phyloP scores from a whole-genome alignment of 2,888 invertebrate species.

The Biston stratarius region DNA sequence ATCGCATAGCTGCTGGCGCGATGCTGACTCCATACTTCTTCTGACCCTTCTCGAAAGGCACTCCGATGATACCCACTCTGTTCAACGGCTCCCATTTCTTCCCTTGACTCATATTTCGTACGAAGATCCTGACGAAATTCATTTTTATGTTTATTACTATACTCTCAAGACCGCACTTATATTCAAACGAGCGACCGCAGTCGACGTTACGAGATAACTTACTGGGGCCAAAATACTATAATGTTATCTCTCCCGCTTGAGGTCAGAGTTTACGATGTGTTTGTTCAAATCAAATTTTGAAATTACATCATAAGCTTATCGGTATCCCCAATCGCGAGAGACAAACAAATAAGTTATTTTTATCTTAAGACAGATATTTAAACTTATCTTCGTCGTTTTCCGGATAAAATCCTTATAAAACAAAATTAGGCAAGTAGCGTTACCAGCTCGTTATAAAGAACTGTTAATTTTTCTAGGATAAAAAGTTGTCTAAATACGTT shows the following conservation, averaged over 20 bases:
- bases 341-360: conserved; percentile 25
- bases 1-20: conserved; percentile 89
- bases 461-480: too few species aligned
- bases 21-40: conserved; percentile 89
- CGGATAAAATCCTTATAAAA: not conserved
- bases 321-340: conserved; percentile 33
- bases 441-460: too few species aligned
- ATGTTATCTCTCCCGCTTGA: conserved; percentile 51
- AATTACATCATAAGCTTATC: conserved; percentile 50
- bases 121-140: conserved; percentile 69
- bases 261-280: conserved; percentile 60
- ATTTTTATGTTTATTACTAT: conserved; percentile 57
- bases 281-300: conserved; percentile 45
- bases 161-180: conserved; percentile 43
- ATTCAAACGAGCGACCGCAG: conserved; percentile 48
- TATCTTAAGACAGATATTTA: conserved; percentile 3
- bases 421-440: too few species aligned
- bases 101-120: conserved; percentile 68
- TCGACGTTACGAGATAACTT: conserved; percentile 50
- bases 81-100: conserved; percentile 67
- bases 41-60: conserved; percentile 93
- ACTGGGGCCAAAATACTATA: conserved; percentile 49
- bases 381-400: not conserved
- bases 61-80: conserved; percentile 91
- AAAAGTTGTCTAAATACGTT: too few species aligned